Evolutionary conservation across 2,888 invertebrate species (phyloP), one percentile per base, ranked within the genome.

Genomic region (Epinotia brunnichana): DNA sequence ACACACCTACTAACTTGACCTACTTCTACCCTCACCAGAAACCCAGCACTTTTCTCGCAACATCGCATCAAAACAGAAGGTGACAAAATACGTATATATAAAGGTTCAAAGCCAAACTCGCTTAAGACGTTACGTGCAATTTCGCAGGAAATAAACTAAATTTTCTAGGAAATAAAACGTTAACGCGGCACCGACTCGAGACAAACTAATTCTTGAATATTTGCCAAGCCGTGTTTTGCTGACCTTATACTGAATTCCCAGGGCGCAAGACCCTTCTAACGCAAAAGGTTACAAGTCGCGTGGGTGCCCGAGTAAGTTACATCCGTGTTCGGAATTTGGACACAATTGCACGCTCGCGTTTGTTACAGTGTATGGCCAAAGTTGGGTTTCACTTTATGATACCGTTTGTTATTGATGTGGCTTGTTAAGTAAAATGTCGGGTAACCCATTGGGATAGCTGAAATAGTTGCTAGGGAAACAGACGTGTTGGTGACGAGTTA

Each of bases 171-270:
- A 72, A 72, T 72, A 72, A 72, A 72, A 72, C 61, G 67, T 68
- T 62, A 67, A 72, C 72, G 67, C 67, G 61, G 62, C 67, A 72
- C 61, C 72, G 72, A 24, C 21, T 39, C 61, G 56, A 48, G 72
- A 68, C 61, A 72, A 72, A 67, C 72, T 72, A 72, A 68, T 68
- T 62, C 72, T 72, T 72, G 72, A 72, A 68, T 72, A 72, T 72
- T 68, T 72, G 72, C 72, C 72, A 72, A 72, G 72, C 67, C 61
- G 70, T 70, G 62, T 66, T 60, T 61, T 35, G 61, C 67, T 67
- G 67, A 61, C 72, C 72, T 72, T 54, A 54, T 61, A 54, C 35
- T 35, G 21, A 63, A 70, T 70, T 39, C 63, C 61, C 53, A 29
- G 66, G 66, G 66, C 54, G 15, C 19, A 41, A 41, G 21, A 4